Conservation (phyloP, 2,797 vertebrate genomes). For the Sebastes trivittatus region DNA sequence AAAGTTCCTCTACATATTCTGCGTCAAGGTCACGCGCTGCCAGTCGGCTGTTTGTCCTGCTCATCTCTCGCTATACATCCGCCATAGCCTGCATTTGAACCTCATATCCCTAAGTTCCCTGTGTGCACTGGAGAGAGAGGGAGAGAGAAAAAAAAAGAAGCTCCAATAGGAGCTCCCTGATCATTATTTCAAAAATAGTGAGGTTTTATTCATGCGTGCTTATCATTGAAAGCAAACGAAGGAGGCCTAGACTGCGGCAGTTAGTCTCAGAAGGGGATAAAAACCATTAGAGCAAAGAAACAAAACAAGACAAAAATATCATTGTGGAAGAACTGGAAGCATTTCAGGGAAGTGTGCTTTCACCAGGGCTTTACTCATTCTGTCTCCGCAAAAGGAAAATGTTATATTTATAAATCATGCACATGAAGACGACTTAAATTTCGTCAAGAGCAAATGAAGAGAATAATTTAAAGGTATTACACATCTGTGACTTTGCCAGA, state of each 20-base stretch:
- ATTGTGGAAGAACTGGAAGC: slow-evolving; percentile 27
- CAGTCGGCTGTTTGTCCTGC: slow-evolving; percentile 58
- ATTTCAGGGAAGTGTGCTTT: slow-evolving; percentile 42
- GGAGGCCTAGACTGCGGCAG: slow-evolving; percentile 46
- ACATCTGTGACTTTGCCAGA: slow-evolving; percentile 52
- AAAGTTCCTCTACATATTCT: slow-evolving; percentile 69
- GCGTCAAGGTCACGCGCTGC: slow-evolving; percentile 71
- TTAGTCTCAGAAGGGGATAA: slow-evolving; percentile 58
- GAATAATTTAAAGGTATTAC: slow-evolving; percentile 53
- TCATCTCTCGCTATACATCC: slow-evolving; percentile 46
- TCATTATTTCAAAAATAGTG: slow-evolving; percentile 64
- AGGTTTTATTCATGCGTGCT: slow-evolving; percentile 60
- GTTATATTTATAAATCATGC: slow-evolving; percentile 35
- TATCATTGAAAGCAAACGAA: slow-evolving; percentile 54
- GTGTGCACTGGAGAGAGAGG: slow-evolving; percentile 4
- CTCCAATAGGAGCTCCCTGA: slow-evolving; percentile 35
- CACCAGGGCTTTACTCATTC: slow-evolving; percentile 26
- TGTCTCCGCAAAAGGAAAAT: slow-evolving; percentile 9
- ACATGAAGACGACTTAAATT: slow-evolving; percentile 16
- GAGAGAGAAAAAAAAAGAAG: background rate
- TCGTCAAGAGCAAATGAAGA: slow-evolving; percentile 31
- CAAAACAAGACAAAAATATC: slow-evolving; percentile 56
- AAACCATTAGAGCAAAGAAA: slow-evolving; percentile 58
- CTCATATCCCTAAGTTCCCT: slow-evolving; percentile 34
- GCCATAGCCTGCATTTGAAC: slow-evolving; percentile 36